phyloP scores from a whole-genome alignment of 2,113 vertebrate genomes.

The Chaetorhynchus papuensis region DNA sequence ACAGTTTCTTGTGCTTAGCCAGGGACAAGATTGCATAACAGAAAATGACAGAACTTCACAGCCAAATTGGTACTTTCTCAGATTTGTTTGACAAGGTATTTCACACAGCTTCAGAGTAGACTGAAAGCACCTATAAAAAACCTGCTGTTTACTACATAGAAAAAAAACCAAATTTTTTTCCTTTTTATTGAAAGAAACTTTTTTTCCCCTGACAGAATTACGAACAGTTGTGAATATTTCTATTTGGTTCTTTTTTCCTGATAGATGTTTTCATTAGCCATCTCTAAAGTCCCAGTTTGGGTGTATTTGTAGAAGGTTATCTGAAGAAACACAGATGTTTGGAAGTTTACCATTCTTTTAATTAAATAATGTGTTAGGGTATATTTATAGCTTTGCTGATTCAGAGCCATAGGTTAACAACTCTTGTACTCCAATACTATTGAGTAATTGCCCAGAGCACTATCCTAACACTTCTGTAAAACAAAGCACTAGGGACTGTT shows the following conservation, averaged over 20 bases:
- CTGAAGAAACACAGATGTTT: constrained; percentile 18
- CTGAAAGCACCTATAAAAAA: not conserved
- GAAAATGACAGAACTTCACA: constrained; percentile 20
- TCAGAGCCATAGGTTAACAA: constrained; percentile 23
- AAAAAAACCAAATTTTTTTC: not conserved
- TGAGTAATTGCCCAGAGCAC: constrained; percentile 23
- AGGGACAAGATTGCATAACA: not conserved
- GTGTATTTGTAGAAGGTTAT: not conserved
- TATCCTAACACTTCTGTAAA: constrained; percentile 41
- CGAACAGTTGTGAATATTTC: not conserved
- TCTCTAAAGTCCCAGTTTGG: not conserved
- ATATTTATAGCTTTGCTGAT: constrained; percentile 25
- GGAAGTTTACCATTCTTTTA: constrained; percentile 15
- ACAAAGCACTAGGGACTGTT: not conserved
- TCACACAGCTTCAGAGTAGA: not conserved
- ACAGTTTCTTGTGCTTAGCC: not conserved
- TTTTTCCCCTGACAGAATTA: not conserved
- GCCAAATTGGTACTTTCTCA: not conserved
- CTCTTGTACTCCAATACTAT: not conserved
- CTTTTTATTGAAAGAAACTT: not conserved
- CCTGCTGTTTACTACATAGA: not conserved
- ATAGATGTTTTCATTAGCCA: not conserved
- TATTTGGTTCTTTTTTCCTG: not conserved
- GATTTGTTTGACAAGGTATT: constrained; percentile 29
- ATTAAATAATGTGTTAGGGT: not conserved